Evolutionary conservation across 2,888 invertebrate genomes (phyloP), one percentile per base, ranked within the genome.

Genomic region (Anarsia innoxiella): DNA sequence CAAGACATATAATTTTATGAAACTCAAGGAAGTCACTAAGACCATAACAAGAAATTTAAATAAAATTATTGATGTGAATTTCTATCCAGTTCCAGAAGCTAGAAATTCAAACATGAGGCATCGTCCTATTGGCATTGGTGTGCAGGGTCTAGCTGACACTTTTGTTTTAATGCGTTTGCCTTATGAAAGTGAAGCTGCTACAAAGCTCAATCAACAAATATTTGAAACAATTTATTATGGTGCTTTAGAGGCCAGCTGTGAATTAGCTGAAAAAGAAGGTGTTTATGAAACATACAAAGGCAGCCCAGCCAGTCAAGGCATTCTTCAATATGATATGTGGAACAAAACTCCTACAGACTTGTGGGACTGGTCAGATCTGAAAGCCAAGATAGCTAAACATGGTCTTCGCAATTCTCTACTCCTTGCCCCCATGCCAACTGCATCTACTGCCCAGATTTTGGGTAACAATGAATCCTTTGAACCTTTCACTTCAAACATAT

Each of bases 401-500:
- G 99, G 99, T 6, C 85, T 99, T 0, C 87, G 99, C 39, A 99
- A 99, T 82, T 97, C 97, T 1, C 84, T 98, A 15, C 83, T 99
- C 12, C 53, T 99, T 45, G 98, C 99, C 0, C 98, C 98, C 0
- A 99, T 99, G 99, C 99, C 99, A 0, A 99, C 99, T 3, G 98
- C 99, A 5, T 97, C 98, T 1, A 99, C 99, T 0, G 99, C 99
- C 2, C 99, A 99, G 80, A 99, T 99, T 62, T 88, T 99, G 29
- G 99, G 99, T 11, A 99, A 99, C 68, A 99, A 99, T 69, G 99
- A 99, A 74, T 95, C 97, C 0, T 93, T 98, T 61, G 99, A 99
- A 75, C 96, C 99, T 0, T 99, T 98, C 73, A 99, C 98, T 0
- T 97, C 95, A 23, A 99, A 99, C 66, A 95, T 99, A 53, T 99